Evolutionary conservation across 2,113 vertebrate species (phyloP).

Genomic region (Chloropsis hardwickii): DNA sequence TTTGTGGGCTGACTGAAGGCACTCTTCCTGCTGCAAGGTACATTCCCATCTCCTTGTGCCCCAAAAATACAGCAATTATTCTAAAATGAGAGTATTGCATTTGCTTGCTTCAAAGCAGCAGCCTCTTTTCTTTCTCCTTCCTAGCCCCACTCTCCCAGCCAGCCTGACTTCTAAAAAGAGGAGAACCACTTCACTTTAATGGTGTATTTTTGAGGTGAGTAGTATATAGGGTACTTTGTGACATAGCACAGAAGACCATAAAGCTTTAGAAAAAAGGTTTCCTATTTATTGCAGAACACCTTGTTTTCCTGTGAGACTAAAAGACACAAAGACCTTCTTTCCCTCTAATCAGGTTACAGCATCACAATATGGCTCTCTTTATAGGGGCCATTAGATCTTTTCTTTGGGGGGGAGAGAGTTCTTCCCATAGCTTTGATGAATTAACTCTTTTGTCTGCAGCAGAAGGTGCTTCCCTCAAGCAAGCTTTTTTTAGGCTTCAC

Average conservation of each 20-base stretch:
- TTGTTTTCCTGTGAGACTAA: slow-evolving; percentile 24
- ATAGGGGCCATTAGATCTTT: slow-evolving; percentile 56
- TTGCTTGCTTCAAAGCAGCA: background rate
- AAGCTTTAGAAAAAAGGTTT: slow-evolving; percentile 25
- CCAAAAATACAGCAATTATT: background rate
- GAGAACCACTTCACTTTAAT: background rate
- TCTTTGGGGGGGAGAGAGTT: background rate
- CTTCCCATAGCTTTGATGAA: slow-evolving; percentile 26
- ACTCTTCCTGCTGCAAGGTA: background rate
- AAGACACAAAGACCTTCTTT: slow-evolving; percentile 32
- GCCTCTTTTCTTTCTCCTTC: background rate
- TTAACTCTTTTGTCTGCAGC: slow-evolving; percentile 47
- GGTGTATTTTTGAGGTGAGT: background rate
- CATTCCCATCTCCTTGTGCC: background rate
- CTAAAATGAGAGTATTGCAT: background rate
- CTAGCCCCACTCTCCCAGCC: background rate
- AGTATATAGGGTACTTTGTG: background rate
- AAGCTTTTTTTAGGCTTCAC: background rate
- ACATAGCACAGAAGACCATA: background rate
- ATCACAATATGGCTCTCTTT: slow-evolving; percentile 40
- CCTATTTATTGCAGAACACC: slow-evolving; percentile 42
- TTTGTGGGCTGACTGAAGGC: background rate
- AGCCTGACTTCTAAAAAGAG: background rate
- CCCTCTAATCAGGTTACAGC: slow-evolving; percentile 49
- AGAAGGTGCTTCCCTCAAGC: slow-evolving; percentile 36